Percentiles rank a stretch among this genome's conserved stretches.
Conservation (phyloP, 2,797 vertebrate species). For the Allobates femoralis region DNA sequence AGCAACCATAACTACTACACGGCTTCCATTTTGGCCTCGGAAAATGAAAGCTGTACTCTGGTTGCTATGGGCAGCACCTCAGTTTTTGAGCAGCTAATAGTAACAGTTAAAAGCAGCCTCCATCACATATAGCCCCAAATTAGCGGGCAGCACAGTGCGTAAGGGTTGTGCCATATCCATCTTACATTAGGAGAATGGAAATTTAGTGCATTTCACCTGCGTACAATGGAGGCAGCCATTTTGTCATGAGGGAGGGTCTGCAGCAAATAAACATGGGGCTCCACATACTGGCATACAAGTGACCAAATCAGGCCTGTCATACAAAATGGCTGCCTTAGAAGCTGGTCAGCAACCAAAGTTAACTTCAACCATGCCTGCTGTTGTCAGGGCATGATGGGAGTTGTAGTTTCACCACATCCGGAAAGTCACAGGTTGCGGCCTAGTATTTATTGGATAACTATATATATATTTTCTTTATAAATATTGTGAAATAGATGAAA, state of each 20-base stretch:
- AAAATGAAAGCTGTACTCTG: background rate
- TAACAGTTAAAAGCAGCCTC: background rate
- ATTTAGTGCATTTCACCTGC: background rate
- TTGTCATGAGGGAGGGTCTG: background rate
- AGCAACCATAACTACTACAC: background rate
- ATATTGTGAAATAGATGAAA: constrained; percentile 1
- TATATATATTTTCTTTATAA: background rate
- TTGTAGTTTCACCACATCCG: background rate
- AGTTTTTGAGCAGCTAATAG: background rate
- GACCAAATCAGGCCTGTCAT: background rate
- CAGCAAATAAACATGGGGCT: background rate
- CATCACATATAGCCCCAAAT: background rate
- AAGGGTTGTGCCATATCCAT: background rate
- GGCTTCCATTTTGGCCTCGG: background rate
- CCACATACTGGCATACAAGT: too few species aligned
- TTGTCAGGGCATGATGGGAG: background rate
- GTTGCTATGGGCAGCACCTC: background rate
- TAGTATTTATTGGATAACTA: background rate
- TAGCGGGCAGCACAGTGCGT: background rate
- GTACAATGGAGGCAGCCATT: background rate
- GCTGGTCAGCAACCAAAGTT: background rate
- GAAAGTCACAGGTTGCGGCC: background rate
- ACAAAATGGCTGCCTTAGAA: constrained; percentile 18
- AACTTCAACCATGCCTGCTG: background rate
- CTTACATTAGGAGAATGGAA: background rate